Base-by-base conservation (phyloP, 2,888 invertebrate species). In the Gonocerus acuteangulatus region DNA sequence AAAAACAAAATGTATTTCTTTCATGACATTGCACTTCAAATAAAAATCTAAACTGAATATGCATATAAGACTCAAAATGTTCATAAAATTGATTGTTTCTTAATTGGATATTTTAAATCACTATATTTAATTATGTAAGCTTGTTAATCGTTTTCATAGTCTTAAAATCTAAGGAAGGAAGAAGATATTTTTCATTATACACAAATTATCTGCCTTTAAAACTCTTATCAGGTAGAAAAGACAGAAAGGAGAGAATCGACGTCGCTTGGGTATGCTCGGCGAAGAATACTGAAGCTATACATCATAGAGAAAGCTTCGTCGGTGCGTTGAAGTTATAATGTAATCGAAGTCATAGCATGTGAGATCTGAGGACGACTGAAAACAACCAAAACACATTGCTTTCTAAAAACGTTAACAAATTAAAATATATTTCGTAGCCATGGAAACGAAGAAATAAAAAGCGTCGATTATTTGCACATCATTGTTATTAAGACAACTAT, bases 331-430 rank as follows among this genome's bases (percentile, higher is more conserved):
- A 19, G 42, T 42, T 42, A 39, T 39, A 22, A 39, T 22, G 21
- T 22, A 21, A 42, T 42, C 36, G 54, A 42, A 34, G 54, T 54
- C 54, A 21, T 42, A 22, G 39, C 57, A 57, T 57, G 57, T 57
- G 45, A 57, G 54, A 57, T 47, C 57, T 44, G 57, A 57, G 57
- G 57, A 47, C 57, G 57, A 57, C 57, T 57, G 57, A 57, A 57
- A 57, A 57, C 54, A 54, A 36, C 21, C 57, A 57, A 47, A 57
- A 57, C 57, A 57, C 18, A 56, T 57, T 57, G 22, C 32, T 15
- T 19, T 27, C 18, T 39, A 44, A 44, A 48, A 13, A 48, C 11
- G 9, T 15, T 15, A 15, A 11, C 2, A 18, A 2, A 13, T 22
- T 54, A 21, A n/a, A 36, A 36, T 21, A 42, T 54, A 44, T 54